Base-by-base conservation (phyloP, 2,113 vertebrate genomes). In the Egretta garzetta region DNA sequence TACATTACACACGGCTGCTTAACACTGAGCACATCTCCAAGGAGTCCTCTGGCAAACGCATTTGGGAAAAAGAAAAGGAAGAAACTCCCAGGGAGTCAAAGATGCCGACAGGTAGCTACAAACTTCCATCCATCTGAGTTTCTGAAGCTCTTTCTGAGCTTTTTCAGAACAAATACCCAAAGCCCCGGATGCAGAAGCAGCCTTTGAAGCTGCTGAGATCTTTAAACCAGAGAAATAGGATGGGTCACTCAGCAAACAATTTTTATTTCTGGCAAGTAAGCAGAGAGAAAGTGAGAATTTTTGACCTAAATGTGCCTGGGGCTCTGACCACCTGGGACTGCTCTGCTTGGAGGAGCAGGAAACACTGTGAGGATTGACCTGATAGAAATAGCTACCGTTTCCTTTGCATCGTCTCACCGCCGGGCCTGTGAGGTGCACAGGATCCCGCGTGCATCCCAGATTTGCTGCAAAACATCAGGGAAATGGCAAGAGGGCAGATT, bases 351-450 rank as follows among this genome's bases (percentile, higher is more conserved):
- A 90, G 79, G 71, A 88, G 82, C 96, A 96, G 97, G 93, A 96
- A 97, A 94, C 1, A 43, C 82, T 10, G 27, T 18, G 90, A 64
- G 59, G 80, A 43, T 95, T 0, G 2, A 86, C 45, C 80, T 74
- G 91, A 80, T 95, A 39, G 93, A 95, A 97, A 96, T 47, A 95
- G 50, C 93, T 92, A 62, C 95, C 3, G 72, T 90, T 97, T 96
- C 95, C 95, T 94, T 45, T 93, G 77, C 84, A 60, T 19, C 56
- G 1, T 23, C 67, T 50, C 86, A 39, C 32, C 47, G 4, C 7
- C 0, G 1, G 20, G 95, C 33, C 77, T 60, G 87, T 0, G 53
- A 96, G 92, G 43, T 82, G 77, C 87, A 56, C 85, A 49, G 87
- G 63, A 23, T 39, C 87, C 60, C 14, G 1, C 15, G 6, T 2